Base-by-base conservation (phyloP, 1,140 invertebrate genomes). In the Stegodyphus mimosarum region DNA sequence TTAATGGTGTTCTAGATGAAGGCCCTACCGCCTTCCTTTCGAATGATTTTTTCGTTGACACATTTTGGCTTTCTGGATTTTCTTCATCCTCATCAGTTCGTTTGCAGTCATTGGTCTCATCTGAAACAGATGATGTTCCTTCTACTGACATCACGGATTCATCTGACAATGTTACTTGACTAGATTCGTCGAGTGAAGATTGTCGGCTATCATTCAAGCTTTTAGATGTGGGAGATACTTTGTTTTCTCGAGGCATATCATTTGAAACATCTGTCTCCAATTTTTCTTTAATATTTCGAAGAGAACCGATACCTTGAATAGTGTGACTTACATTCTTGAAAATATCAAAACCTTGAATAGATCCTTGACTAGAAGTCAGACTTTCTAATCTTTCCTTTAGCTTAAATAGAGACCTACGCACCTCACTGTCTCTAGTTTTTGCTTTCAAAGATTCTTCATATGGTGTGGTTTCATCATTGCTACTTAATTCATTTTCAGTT, bases 91-190 rank as follows among this genome's bases (percentile, higher is more conserved):
- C 81, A 9, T 83, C 81, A 7, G 81, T 83, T 51, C 69, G 51
- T 17, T 49, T 74, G 18, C 53, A 74, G 52, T 83, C 81, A 52
- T 83, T 83, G 6, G 69, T 13, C 18, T 83, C 79, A 15, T 80
- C 78, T 9, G 78, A 80, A n/a, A 73, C 71, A 13, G 81, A 83
- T 13, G 81, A 75, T 6, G 81, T 83, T 6, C 72, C 72, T 17
- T 75, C 81, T 7, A 83, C 71, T 10, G 81, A 83, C 55, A 83
- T 83, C 5, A 83, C 79, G 55, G 81, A 83, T 50, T 83, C 81
- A 70, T 83, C 81, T 0, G 81, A 83, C 6, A 75, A 18, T 6
- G 81, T 83, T 11, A 83, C 72, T 53, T 67, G 72, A n/a, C 81
- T 83, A 6, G 81, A 83, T 18, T 83, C 81, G 18, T 83, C 81